Conservation (phyloP, 2,888 invertebrate species). For the Asteroscopus sphinx region DNA sequence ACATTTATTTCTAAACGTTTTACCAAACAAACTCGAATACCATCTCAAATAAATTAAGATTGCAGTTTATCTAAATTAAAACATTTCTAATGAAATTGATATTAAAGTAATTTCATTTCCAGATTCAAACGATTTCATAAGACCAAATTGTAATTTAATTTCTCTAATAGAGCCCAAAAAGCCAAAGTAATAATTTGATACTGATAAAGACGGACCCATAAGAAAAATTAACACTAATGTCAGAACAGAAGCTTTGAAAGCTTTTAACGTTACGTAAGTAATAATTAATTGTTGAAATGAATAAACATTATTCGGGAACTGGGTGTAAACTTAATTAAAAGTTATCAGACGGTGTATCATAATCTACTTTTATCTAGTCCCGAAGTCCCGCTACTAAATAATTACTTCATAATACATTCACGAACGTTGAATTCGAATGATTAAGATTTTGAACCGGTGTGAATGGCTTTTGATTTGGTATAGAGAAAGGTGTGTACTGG, state of each 20-base stretch:
- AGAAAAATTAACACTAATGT: slow-evolving; percentile 49
- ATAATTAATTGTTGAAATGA: slow-evolving; percentile 61
- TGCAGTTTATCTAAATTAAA: slow-evolving; percentile 8
- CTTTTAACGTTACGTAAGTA: slow-evolving; percentile 55
- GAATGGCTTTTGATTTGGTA: slow-evolving; percentile 36
- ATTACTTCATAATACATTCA: slow-evolving; percentile 45
- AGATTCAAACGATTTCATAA: slow-evolving; percentile 23
- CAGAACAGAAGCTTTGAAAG: slow-evolving; percentile 50
- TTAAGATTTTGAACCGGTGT: slow-evolving; percentile 34
- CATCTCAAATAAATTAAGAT: slow-evolving; percentile 1
- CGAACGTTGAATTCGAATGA: slow-evolving; percentile 35
- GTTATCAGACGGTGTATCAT: slow-evolving; percentile 52
- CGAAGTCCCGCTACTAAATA: slow-evolving; percentile 39
- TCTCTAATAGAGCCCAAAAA: slow-evolving; percentile 29
- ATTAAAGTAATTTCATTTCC: slow-evolving; percentile 8
- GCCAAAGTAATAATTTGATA: slow-evolving; percentile 47
- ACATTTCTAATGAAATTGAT: slow-evolving; percentile 18
- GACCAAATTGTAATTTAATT: slow-evolving; percentile 31
- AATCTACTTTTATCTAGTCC: slow-evolving; percentile 53
- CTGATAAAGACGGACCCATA: slow-evolving; percentile 35
- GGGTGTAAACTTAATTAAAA: slow-evolving; percentile 63
- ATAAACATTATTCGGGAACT: slow-evolving; percentile 56
- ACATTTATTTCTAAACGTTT: neutral
- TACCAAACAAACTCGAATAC: neutral
- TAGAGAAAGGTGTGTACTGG: neutral